These are phyloP conservation scores for Netelia fuscicornis DNA, from an alignment of 2,888 invertebrate genomes.

Conservation along the genomic window DNA sequence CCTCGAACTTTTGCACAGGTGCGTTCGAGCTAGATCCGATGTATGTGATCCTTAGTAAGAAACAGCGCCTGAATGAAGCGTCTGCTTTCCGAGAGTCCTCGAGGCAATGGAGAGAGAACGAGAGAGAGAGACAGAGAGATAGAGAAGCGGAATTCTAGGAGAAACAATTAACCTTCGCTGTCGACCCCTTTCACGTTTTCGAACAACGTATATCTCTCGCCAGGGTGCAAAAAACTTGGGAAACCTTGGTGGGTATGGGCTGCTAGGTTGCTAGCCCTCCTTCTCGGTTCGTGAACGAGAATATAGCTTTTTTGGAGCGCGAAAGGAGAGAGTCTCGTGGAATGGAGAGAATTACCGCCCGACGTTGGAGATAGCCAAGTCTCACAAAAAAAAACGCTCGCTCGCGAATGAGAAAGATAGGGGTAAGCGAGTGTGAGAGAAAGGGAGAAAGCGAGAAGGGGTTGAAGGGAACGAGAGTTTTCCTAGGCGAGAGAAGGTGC, in stretches of 20 bases:
- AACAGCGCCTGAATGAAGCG: constrained; percentile 33
- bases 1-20: constrained; percentile 17
- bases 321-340: background rate
- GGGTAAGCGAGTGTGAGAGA: background rate
- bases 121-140: background rate
- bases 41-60: constrained; percentile 27
- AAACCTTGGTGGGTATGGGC: constrained; percentile 57
- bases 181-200: constrained; percentile 65
- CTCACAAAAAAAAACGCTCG: background rate
- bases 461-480: background rate
- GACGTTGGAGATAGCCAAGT: constrained; percentile 48
- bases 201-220: constrained; percentile 60
- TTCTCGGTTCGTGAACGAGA: constrained; percentile 1
- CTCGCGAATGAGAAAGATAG: background rate
- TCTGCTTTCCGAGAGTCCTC: background rate
- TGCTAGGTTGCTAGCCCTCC: background rate
- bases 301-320: constrained; percentile 1
- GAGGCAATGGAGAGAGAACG: background rate
- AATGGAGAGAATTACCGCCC: constrained; percentile 38
- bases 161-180: constrained; percentile 70
- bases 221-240: constrained; percentile 48
- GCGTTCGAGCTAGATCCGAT: background rate
- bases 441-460: constrained; percentile 12
- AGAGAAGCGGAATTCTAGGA: constrained; percentile 24
- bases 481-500: constrained; percentile 45